phyloP scores from a whole-genome alignment of 2,113 vertebrate species.

The Lutjanus erythropterus region DNA sequence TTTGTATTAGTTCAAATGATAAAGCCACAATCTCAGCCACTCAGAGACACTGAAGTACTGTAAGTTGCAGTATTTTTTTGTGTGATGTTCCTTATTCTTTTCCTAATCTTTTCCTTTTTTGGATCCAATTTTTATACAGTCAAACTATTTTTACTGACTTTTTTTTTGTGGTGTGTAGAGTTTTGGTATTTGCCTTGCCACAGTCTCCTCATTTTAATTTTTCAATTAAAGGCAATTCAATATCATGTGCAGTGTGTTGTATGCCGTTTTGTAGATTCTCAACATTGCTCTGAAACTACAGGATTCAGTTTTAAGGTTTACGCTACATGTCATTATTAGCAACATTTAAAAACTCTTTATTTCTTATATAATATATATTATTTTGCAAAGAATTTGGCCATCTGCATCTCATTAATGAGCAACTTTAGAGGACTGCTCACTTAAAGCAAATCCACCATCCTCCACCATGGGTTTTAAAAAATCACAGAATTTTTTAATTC shows the following conservation, averaged over 20 bases:
- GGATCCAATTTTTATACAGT: slow-evolving; percentile 54
- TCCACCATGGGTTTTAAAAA: background rate
- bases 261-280: background rate
- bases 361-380: background rate
- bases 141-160: slow-evolving; percentile 56
- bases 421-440: background rate
- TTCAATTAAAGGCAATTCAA: slow-evolving; percentile 51
- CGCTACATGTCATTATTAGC: background rate
- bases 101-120: background rate
- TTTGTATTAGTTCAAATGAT: slow-evolving; percentile 44
- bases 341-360: background rate
- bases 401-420: slow-evolving; percentile 19
- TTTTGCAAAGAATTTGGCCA: background rate
- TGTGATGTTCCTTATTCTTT: slow-evolving; percentile 5
- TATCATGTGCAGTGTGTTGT: slow-evolving; percentile 1
- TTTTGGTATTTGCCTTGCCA: slow-evolving; percentile 30
- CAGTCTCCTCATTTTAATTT: slow-evolving; percentile 34
- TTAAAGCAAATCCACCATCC: background rate
- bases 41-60: slow-evolving; percentile 27
- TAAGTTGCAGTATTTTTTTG: slow-evolving; percentile 25
- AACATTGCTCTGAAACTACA: background rate
- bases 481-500: background rate
- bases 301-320: background rate
- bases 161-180: slow-evolving; percentile 40
- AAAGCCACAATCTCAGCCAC: slow-evolving; percentile 35